phyloP scores from a whole-genome alignment of 2,797 vertebrate species.

The Molossus alvarezi region DNA sequence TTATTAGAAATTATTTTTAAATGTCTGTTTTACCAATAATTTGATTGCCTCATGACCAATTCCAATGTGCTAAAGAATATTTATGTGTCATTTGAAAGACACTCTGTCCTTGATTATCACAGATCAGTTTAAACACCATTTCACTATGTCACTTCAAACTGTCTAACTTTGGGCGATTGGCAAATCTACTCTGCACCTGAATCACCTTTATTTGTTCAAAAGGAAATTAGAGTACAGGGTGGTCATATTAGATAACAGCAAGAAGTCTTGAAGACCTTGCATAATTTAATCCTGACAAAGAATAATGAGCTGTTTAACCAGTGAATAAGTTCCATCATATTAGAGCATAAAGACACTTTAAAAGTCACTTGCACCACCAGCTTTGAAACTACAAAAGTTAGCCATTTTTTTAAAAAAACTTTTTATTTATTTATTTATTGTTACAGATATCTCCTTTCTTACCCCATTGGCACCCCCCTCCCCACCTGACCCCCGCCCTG shows the following conservation, averaged over 20 bases:
- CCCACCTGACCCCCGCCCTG: too few relatives aligned
- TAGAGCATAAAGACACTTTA: neutral
- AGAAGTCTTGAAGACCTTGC: neutral
- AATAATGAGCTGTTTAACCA: neutral
- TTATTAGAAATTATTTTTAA: neutral
- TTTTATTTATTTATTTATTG: too few relatives aligned
- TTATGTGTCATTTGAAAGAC: slow-evolving; percentile 22
- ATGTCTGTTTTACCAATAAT: neutral
- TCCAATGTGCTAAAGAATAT: neutral
- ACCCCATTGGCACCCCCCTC: too few relatives aligned
- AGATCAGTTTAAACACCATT: slow-evolving; percentile 35
- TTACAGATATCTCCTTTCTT: too few relatives aligned
- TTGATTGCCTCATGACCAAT: slow-evolving; percentile 18
- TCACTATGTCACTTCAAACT: slow-evolving; percentile 52
- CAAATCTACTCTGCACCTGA: slow-evolving; percentile 39
- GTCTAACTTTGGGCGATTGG: neutral
- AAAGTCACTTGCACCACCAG: slow-evolving; percentile 12
- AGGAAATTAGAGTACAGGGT: neutral
- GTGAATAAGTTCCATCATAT: neutral
- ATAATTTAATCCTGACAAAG: slow-evolving; percentile 61
- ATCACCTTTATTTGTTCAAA: slow-evolving; percentile 39
- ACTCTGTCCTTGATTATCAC: neutral
- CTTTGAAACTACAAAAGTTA: slow-evolving; percentile 55
- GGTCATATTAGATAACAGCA: neutral
- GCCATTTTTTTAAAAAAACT: neutral